These are phyloP conservation scores for Enteromius argenteus DNA, from an alignment of 2,797 vertebrate species.

Conservation along the genomic window DNA sequence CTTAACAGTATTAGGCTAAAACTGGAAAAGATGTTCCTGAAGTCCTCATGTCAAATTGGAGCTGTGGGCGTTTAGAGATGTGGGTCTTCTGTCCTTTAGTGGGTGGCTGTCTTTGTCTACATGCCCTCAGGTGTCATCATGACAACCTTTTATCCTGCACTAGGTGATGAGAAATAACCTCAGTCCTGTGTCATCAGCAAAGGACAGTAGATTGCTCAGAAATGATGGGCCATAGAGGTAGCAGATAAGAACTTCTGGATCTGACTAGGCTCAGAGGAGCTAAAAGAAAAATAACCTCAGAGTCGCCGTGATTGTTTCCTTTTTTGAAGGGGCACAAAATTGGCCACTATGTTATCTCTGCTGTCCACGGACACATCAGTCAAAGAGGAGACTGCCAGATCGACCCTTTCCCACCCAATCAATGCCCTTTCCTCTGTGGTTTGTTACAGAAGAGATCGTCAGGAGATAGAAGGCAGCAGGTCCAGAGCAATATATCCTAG, in stretches of 20 bases:
- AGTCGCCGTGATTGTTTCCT: conserved; percentile 72
- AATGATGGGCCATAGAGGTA: conserved; percentile 69
- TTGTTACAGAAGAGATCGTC: conserved; percentile 76
- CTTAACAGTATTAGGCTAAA: neutral
- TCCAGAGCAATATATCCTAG: conserved; percentile 66
- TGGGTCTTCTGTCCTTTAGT: conserved; percentile 20
- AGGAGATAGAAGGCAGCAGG: conserved; percentile 72
- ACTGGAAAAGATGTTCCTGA: neutral
- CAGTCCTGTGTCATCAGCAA: conserved; percentile 64
- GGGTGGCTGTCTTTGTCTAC: conserved; percentile 47
- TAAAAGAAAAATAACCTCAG: conserved; percentile 66
- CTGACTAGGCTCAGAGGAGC: conserved; percentile 69
- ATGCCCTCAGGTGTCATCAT: conserved; percentile 55
- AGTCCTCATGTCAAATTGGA: neutral
- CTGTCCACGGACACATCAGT: conserved; percentile 80
- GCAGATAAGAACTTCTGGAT: conserved; percentile 78
- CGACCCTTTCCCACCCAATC: conserved; percentile 76
- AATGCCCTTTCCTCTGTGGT: conserved; percentile 76
- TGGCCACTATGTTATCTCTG: conserved; percentile 82
- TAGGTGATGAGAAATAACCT: conserved; percentile 68
- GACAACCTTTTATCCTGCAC: conserved; percentile 63
- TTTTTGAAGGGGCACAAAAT: conserved; percentile 73
- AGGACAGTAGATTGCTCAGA: conserved; percentile 71
- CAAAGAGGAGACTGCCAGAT: conserved; percentile 73
- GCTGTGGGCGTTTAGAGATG: rapidly evolving